These are phyloP conservation scores for Apeltes quadracus DNA, from an alignment of 2,113 vertebrate genomes.

Conservation along the genomic window DNA sequence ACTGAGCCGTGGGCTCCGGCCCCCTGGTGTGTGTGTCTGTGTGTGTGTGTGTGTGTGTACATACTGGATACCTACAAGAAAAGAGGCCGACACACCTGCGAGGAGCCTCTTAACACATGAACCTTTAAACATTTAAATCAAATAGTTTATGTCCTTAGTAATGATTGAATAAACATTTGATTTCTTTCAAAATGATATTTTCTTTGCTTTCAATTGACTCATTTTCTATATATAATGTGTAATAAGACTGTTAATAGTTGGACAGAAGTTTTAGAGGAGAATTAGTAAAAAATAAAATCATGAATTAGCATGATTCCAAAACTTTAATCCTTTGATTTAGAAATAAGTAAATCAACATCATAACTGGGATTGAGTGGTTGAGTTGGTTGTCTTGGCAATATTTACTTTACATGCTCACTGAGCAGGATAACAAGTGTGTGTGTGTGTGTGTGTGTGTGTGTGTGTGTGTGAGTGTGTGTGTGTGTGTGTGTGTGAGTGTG, in stretches of 20 bases:
- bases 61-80: background rate
- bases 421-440: conserved; percentile 24
- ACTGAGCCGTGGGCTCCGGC: conserved; percentile 63
- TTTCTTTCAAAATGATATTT: no score
- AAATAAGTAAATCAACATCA: background rate
- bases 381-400: conserved; percentile 26
- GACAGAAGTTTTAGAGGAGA: no score
- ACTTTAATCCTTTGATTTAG: background rate
- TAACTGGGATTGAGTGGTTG: conserved; percentile 8
- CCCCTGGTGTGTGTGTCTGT: conserved; percentile 40
- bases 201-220: no score
- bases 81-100: background rate
- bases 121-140: no score
- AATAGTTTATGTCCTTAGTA: no score
- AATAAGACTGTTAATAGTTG: background rate
- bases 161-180: no score
- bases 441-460: conserved; percentile 12
- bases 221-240: background rate
- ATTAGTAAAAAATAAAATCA: no score
- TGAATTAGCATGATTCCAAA: no score
- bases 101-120: no score
- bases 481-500: conserved; percentile 27
- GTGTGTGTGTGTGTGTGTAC: conserved; percentile 36
- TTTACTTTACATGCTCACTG: conserved; percentile 39
- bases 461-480: conserved; percentile 15